Evolutionary conservation across 2,888 invertebrate species (phyloP), one percentile per base, ranked within the genome.

Genomic region (Caenorhabditis plicata): DNA sequence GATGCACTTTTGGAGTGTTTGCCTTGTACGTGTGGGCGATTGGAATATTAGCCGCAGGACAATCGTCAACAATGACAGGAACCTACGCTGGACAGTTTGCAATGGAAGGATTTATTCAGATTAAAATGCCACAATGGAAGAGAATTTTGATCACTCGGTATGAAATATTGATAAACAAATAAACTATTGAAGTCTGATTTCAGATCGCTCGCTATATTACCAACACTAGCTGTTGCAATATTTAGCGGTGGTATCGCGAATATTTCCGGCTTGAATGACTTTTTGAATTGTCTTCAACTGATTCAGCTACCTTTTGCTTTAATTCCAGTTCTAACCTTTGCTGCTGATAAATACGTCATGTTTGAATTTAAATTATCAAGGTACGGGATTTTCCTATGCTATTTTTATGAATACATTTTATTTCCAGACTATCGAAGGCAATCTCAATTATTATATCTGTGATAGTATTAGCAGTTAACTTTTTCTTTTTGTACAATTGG

Each of bases 81-180:
- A 73, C 73, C 3, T 72, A 71, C 27, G 66, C 69, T 20, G 85
- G 85, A 23, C 85, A 85, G 74, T 85, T 85, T 79, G 85, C 82
- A 0, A 85, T 85, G 85, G 84, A 85, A 85, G 91, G 91, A 9
- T 91, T 91, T 80, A 83, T 91, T 22, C 89, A 90, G 80, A 83
- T 91, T 17, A 87, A 88, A 75, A 90, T 91, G 89, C 86, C 88
- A 1, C 86, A 89, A 32, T 92, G 91, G 91, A 89, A 89, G 82
- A 84, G 91, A 77, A 89, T 91, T 1, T 83, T 91, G 19, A 86
- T 92, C 72, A 92, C 91, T 0, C 54, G 71, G n/a, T n/a, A n/a
- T n/a, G n/a, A n/a, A n/a, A n/a, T n/a, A n/a, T n/a, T n/a, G n/a
- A n/a, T n/a, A n/a, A n/a, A n/a, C n/a, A n/a, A n/a, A n/a, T n/a